A percentile compares a stretch with the other conserved stretches of the same genome.
These are phyloP conservation scores for Hycleus phaleratus DNA, from an alignment of 1,140 invertebrate species.

Conservation along the genomic window DNA sequence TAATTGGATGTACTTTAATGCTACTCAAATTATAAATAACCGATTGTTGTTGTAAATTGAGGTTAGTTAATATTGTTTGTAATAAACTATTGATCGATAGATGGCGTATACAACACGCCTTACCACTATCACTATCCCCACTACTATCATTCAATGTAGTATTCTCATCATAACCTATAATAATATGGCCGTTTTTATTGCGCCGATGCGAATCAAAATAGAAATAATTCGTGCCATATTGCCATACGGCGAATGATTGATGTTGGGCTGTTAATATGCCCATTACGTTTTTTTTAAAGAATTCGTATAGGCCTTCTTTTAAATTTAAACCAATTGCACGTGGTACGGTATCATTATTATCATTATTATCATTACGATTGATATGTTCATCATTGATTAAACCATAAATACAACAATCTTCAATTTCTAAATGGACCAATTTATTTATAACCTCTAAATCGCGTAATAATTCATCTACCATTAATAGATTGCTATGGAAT, in stretches of 20 bases:
- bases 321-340: constrained; percentile 40
- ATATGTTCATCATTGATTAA: neutral
- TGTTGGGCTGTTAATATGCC: constrained; percentile 41
- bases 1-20: too few species aligned
- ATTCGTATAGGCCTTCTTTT: constrained; percentile 35
- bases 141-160: too few species aligned
- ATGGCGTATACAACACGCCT: constrained; percentile 17
- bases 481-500: constrained; percentile 16
- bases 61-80: constrained; percentile 15
- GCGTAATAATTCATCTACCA: constrained; percentile 34
- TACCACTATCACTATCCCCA: constrained; percentile 11
- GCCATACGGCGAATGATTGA: constrained; percentile 40
- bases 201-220: constrained; percentile 45
- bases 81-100: constrained; percentile 12
- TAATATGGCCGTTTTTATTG: constrained; percentile 37
- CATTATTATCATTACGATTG: constrained; percentile 11
- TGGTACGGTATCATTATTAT: constrained; percentile 30
- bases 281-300: constrained; percentile 40
- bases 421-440: constrained; percentile 25
- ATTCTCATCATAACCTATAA: neutral
- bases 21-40: too few species aligned
- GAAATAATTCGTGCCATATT: constrained; percentile 36
- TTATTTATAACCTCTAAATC: constrained; percentile 29
- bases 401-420: constrained; percentile 31
- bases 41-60: neutral